Evolutionary conservation across 1,140 invertebrate genomes (phyloP), one percentile per base, ranked within the genome.

Genomic region (Epicauta chinensis): DNA sequence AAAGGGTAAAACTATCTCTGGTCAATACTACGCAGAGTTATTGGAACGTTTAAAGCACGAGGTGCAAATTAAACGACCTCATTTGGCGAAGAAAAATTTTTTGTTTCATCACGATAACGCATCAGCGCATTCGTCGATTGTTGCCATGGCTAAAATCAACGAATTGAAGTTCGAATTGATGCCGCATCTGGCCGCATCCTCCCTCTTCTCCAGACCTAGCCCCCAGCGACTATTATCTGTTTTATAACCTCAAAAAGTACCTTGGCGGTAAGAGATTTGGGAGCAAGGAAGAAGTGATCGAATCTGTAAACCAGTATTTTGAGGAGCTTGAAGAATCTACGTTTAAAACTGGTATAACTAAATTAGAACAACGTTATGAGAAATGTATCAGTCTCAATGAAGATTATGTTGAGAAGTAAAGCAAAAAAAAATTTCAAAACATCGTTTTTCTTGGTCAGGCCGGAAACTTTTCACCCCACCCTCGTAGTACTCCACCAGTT

Each of bases 181-280:
- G 68, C 34, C 47, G 32, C 69, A 75, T 47, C 63, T 7, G 71
- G 68, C 34, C 47, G 32, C 69, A 75, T 47, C 63, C 65, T 37
- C 62, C 63, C 34, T 75, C 73, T 51, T 61, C 49, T 51, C 63
- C 65, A 47, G 68, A 73, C 52, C 51, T 72, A 17, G 59, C 63
- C 32, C 65, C 48, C 34, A 52, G 38, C 16, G 38, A 57, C 16
- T 56, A 39, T 31, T 52, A 40, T 41, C 29, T 54, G 23, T 47
- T 58, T 23, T 39, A 34, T 45, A 9, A 57, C 13, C 49, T 58
- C 29, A 58, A 58, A 50, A 65, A 49, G 53, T 35, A 38, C 35
- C 56, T 64, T 31, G 38, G 49, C 36, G 62, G 62, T 50, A 60
- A 55, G 40, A 61, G 36, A 60, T 65, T 60, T 59, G 50, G 36